A percentile compares a stretch with the other conserved stretches of the same genome.
Conservation (phyloP, 2,113 vertebrate genomes). For the Cisticola juncidis region DNA sequence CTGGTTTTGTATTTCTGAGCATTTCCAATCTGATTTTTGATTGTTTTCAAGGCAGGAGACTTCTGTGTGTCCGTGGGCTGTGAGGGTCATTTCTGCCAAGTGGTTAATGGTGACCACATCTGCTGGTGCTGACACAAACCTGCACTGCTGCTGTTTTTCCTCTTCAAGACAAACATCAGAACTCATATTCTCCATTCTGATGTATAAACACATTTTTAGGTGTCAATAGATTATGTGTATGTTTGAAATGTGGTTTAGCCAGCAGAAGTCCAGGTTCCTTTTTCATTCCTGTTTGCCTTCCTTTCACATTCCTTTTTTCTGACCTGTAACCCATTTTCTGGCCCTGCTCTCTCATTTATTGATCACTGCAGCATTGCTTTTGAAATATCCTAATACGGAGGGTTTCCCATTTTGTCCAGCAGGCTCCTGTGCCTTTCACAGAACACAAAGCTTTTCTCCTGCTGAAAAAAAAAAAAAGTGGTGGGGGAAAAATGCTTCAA, state of each 20-base stretch:
- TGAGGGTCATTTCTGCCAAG: background rate
- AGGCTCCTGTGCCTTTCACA: background rate
- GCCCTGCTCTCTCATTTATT: background rate
- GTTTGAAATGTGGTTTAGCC: background rate
- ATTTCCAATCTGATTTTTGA: background rate
- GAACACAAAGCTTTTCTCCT: background rate
- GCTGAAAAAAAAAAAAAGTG: background rate
- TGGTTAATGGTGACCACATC: background rate
- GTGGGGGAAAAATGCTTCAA: background rate
- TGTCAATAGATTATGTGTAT: background rate
- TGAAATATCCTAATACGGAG: background rate
- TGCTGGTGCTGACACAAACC: background rate
- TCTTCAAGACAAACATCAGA: background rate
- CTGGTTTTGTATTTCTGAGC: background rate
- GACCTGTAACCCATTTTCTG: background rate
- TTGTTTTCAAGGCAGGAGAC: background rate
- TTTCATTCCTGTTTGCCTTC: background rate
- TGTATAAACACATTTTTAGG: background rate
- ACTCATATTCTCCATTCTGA: background rate
- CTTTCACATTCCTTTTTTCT: background rate
- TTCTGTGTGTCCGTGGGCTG: background rate
- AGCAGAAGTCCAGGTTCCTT: background rate
- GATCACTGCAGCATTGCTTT: background rate
- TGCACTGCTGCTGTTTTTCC: background rate
- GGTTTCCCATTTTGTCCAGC: background rate